Evolutionary conservation across 2,113 vertebrate genomes (phyloP).

Genomic region (Thryonomys swinderianus): DNA sequence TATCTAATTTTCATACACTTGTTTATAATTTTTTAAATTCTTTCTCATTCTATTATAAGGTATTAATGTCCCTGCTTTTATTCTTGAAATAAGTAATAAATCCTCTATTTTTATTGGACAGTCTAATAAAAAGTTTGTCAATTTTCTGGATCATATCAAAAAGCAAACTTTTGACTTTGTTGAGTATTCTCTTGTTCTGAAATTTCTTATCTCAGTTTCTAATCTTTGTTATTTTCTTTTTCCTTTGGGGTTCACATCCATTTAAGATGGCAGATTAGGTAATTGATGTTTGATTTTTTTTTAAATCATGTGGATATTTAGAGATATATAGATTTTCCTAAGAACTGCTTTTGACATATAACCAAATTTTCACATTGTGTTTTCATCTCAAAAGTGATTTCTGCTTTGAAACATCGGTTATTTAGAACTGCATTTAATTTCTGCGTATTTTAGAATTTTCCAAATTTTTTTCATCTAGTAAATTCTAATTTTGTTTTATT

Average conservation of each 20-base stretch:
- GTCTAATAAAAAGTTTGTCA: neutral
- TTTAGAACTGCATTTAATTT: neutral
- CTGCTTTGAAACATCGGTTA: neutral
- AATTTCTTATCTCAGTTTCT: neutral
- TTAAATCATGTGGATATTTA: neutral
- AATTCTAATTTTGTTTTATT: neutral
- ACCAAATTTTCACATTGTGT: neutral
- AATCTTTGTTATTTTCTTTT: neutral
- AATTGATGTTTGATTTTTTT: neutral
- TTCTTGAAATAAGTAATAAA: neutral
- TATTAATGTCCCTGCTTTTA: neutral
- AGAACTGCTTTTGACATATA: neutral
- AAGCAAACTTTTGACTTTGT: neutral
- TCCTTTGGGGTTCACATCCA: neutral
- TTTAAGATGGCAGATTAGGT: neutral
- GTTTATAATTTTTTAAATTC: neutral
- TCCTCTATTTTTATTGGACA: neutral
- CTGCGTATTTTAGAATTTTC: slow-evolving; percentile 1
- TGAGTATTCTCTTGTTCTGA: neutral
- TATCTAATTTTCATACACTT: neutral
- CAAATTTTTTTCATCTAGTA: neutral
- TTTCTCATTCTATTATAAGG: neutral
- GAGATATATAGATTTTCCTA: neutral
- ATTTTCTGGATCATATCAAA: slow-evolving; percentile 38
- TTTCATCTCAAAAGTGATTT: slow-evolving; percentile 36